Evolutionary conservation across 2,888 invertebrate species (phyloP), one percentile per base, ranked within the genome.

Genomic region (Idaea biselata): DNA sequence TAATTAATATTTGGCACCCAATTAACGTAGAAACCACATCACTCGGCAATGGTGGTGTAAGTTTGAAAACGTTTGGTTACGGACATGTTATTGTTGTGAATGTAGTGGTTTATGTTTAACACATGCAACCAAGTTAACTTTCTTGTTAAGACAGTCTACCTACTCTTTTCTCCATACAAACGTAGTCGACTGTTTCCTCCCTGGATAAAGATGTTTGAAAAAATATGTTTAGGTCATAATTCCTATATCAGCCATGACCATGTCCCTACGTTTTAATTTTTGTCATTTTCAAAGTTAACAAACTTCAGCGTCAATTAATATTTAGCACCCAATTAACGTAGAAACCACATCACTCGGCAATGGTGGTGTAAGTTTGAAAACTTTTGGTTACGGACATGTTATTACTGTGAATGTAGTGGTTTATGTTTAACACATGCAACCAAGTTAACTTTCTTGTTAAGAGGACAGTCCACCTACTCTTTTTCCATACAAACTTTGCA

Each of bases 1-100:
- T 44, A 31, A 62, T 62, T 59, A 59, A 59, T 56, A 56, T 59
- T 60, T 32, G 11, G 63, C 33, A 32, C 18, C 58, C 63, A 63
- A 63, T 63, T 60, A 63, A 31, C 63, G 55, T 32, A 58, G 63
- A 57, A 63, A 58, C 63, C 63, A 60, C 60, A 63, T 60, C 62
- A 62, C 17, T 57, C 57, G 14, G 59, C n/a, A 57, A 25, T 53
- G 25, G 62, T 53, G 62, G 62, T 56, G n/a, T 59, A 56, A 62
- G 59, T 62, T 59, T 62, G 62, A 53, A 57, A 31, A 57, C 56
- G 56, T 56, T 18, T 56, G 18, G 18, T 56, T 56, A 56, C 14
- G 56, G 17, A 18, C 56, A 56, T 56, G 16, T 16, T 55, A 55
- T 44, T 55, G 18, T 44, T 55, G 17, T 17, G 18, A 18, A 56